Evolutionary conservation across 2,888 invertebrate genomes (phyloP).

Genomic region (Leptinotarsa juncta): DNA sequence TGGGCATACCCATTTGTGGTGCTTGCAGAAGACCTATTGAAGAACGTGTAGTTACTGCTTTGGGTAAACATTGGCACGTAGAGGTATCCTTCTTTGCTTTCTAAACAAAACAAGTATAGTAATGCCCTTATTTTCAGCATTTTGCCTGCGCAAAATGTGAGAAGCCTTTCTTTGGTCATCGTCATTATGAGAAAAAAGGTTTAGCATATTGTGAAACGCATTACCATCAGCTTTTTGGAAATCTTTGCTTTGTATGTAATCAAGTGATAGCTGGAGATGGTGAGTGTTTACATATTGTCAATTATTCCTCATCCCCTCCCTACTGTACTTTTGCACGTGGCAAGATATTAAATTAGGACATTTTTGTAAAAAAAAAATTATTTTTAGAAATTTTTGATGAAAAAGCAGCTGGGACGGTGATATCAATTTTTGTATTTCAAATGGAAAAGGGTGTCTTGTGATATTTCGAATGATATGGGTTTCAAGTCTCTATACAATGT

Average conservation of each 20-base stretch:
- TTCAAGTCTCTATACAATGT: too few species aligned
- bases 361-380: too few species aligned
- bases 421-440: too few species aligned
- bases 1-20: slow-evolving; percentile 99
- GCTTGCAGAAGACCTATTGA: slow-evolving; percentile 99
- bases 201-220: slow-evolving; percentile 99
- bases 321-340: too few species aligned
- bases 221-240: slow-evolving; percentile 98
- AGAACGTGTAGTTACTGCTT: slow-evolving; percentile 97
- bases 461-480: too few species aligned
- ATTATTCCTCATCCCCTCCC: too few species aligned
- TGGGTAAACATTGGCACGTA: slow-evolving; percentile 99
- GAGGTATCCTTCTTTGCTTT: slow-evolving; percentile 71
- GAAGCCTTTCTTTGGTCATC: slow-evolving; percentile 98
- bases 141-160: slow-evolving; percentile 99
- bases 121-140: slow-evolving; percentile 74
- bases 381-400: too few species aligned
- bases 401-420: too few species aligned
- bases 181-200: slow-evolving; percentile 98
- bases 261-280: slow-evolving; percentile 98
- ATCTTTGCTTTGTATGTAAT: slow-evolving; percentile 98
- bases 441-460: too few species aligned
- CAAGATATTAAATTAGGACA: too few species aligned
- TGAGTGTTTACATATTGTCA: slow-evolving; percentile 65
- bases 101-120: background rate